Percentiles rank a stretch among this genome's conserved stretches.
These are phyloP conservation scores for Thomomys bottae DNA, from an alignment of 2,113 vertebrate species.

Conservation along the genomic window DNA sequence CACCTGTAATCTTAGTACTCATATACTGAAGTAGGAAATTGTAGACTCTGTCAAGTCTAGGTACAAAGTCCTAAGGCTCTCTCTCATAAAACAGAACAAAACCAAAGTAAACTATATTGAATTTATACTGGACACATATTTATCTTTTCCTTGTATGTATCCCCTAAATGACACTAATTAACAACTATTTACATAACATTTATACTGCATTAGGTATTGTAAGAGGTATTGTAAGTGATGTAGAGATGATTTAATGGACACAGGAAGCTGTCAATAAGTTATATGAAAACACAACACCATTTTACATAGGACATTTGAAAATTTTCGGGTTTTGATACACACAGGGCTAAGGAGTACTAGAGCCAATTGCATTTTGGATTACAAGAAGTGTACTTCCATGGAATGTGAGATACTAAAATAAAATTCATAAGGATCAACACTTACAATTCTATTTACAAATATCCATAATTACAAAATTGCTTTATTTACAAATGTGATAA, in stretches of 20 bases:
- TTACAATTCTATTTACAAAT: neutral
- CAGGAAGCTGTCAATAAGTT: neutral
- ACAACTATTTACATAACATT: neutral
- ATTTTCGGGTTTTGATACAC: neutral
- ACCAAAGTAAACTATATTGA: no score
- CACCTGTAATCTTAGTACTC: neutral
- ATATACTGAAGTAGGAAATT: neutral
- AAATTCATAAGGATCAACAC: constrained; percentile 33
- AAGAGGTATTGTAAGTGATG: no score
- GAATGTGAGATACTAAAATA: neutral
- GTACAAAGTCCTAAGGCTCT: neutral
- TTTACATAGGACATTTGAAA: neutral
- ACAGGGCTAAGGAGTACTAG: neutral
- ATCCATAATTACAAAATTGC: neutral
- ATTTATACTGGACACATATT: neutral
- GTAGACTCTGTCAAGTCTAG: neutral
- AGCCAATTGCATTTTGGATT: neutral
- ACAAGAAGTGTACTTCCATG: neutral
- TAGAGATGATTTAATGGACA: neutral
- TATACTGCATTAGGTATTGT: neutral
- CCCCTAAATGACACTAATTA: neutral
- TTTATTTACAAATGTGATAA: constrained; percentile 19
- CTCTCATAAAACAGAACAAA: neutral
- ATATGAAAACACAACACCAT: neutral
- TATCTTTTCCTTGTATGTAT: neutral